phyloP scores from a whole-genome alignment of 2,113 vertebrate genomes.

The Myotis lucifugus region DNA sequence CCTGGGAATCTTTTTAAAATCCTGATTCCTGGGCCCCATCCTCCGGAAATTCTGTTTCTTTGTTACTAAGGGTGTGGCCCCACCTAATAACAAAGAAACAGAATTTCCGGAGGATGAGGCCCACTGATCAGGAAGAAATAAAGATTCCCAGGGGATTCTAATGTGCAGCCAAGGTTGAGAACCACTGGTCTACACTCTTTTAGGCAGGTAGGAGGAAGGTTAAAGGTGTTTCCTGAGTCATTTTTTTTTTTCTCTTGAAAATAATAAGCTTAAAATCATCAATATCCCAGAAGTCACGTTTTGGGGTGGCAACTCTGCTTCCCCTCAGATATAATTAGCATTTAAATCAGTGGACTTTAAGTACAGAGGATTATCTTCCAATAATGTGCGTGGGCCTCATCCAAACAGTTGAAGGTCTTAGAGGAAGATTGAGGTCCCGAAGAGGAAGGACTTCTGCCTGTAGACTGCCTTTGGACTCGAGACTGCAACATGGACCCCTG shows the following conservation, averaged over 20 bases:
- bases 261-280: background rate
- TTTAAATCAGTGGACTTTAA: background rate
- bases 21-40: no score
- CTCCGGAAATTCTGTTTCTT: no score
- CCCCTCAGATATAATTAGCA: background rate
- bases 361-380: background rate
- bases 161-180: no score
- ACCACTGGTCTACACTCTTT: background rate
- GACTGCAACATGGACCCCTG: background rate
- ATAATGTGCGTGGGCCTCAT: background rate
- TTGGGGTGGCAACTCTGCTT: background rate
- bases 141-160: no score
- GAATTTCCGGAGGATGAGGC: no score
- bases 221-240: background rate
- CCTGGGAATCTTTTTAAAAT: no score
- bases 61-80: no score
- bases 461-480: background rate
- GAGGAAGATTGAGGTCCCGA: background rate
- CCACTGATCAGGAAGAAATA: no score
- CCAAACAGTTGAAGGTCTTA: background rate
- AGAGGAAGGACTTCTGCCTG: background rate
- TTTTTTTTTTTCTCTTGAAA: background rate
- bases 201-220: background rate
- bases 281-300: background rate
- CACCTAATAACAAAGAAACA: no score